Conservation (phyloP, 2,888 invertebrate genomes). For the Bimastos eiseni region DNA sequence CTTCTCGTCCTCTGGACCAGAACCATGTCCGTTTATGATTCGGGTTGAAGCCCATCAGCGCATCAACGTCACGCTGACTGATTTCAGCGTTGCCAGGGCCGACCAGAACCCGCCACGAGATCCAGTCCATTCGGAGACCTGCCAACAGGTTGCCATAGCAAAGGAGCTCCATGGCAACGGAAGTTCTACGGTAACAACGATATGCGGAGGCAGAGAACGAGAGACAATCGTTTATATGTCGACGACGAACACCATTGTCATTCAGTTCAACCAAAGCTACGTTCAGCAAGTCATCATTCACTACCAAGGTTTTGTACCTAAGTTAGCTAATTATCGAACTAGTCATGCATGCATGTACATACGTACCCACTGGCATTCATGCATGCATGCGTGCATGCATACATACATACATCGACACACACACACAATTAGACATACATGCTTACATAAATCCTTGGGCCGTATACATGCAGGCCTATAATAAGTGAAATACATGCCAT, state of each 20-base stretch:
- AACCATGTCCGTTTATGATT: background rate
- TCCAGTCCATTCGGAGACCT: background rate
- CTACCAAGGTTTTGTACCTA: slow-evolving; percentile 19
- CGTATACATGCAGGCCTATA: too few species aligned
- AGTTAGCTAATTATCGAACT: too few species aligned
- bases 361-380: too few species aligned
- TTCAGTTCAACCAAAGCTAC: slow-evolving; percentile 1
- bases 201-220: background rate
- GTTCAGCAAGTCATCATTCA: background rate
- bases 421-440: too few species aligned
- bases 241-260: background rate
- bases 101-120: background rate
- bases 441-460: too few species aligned
- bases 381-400: too few species aligned
- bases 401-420: background rate
- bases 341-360: too few species aligned
- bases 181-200: background rate
- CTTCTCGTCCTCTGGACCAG: background rate
- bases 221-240: background rate
- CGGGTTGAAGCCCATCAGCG: background rate
- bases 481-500: too few species aligned
- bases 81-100: background rate
- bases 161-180: slow-evolving; percentile 18
- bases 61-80: background rate
- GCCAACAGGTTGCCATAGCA: background rate